Evolutionary conservation across 2,113 vertebrate species (phyloP).

Genomic region (Hyperopisus bebe): DNA sequence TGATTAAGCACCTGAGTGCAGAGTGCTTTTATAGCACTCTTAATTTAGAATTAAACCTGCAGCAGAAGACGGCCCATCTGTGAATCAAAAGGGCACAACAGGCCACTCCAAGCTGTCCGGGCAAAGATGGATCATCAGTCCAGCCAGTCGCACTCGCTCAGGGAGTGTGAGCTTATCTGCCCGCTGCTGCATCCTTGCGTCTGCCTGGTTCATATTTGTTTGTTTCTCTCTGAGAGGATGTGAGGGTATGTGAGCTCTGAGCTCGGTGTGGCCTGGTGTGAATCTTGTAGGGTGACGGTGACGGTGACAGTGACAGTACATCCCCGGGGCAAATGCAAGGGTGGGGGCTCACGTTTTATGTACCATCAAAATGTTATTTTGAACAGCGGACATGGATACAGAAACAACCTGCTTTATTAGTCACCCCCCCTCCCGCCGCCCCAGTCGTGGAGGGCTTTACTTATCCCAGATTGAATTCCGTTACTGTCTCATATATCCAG

Average conservation of each 20-base stretch:
- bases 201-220: neutral
- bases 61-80: constrained; percentile 42
- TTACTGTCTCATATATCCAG: constrained; percentile 49
- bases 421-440: neutral
- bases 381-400: neutral
- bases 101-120: constrained; percentile 42
- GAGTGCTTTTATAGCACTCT: constrained; percentile 49
- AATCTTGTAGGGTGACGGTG: neutral
- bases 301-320: neutral
- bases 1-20: constrained; percentile 27
- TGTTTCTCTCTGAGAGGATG: neutral
- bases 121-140: constrained; percentile 36
- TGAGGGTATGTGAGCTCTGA: neutral
- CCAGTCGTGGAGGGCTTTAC: constrained; percentile 51
- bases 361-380: constrained; percentile 7
- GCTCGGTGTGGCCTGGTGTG: neutral
- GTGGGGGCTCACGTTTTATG: neutral
- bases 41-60: constrained; percentile 58
- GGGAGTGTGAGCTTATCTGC: constrained; percentile 2
- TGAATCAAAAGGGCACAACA: constrained; percentile 43
- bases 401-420: constrained; percentile 1
- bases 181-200: neutral
- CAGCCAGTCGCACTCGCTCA: constrained; percentile 6
- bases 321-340: neutral
- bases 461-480: constrained; percentile 63